Evolutionary conservation across 1,140 invertebrate genomes (phyloP), one percentile per base, ranked within the genome.

Genomic region (Zaprionus africanus): DNA sequence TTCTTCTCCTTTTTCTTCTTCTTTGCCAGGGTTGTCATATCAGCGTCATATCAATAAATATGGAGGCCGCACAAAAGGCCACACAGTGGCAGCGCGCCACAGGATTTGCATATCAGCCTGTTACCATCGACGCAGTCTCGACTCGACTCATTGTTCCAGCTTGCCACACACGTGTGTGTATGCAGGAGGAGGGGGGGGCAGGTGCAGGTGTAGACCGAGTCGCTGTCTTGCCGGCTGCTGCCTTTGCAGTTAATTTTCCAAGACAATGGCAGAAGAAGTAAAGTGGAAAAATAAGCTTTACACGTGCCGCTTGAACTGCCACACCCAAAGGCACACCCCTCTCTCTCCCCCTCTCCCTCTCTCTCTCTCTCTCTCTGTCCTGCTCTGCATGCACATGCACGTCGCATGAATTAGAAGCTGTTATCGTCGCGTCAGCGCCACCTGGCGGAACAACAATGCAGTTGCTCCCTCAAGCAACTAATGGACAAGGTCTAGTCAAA

Each of bases 31-130:
- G 60, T 78, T 87, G 84, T 88, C 83, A 81, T 84, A 87, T 87
- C 84, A 83, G 78, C 84, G 78, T 87, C 84, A 88, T 88, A 90
- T 88, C 84, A 88, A 88, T 88, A 88, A 88, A 88, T 88, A 84
- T 90, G 71, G 75, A 79, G 68, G 81, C 60, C 81, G 51, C 71
- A 88, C 78, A 88, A 88, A 84, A 84, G 85, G 81, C 70, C 74
- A 81, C 81, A 74, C 38, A 66, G 57, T 66, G 69, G 28, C 81
- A 74, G 24, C 61, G 57, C 66, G 69, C 22, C 62, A 31, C 66
- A 62, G 81, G 84, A 87, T 88, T 90, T 87, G 70, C 85, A 84
- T 81, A 70, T 61, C 72, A 58, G 59, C 22, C 65, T 62, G 72
- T 51, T 63, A 34, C 41, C 72, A 75, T 63, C 72, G 60, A 49